phyloP scores from a whole-genome alignment of 2,113 vertebrate genomes.

The Nanger granti region DNA sequence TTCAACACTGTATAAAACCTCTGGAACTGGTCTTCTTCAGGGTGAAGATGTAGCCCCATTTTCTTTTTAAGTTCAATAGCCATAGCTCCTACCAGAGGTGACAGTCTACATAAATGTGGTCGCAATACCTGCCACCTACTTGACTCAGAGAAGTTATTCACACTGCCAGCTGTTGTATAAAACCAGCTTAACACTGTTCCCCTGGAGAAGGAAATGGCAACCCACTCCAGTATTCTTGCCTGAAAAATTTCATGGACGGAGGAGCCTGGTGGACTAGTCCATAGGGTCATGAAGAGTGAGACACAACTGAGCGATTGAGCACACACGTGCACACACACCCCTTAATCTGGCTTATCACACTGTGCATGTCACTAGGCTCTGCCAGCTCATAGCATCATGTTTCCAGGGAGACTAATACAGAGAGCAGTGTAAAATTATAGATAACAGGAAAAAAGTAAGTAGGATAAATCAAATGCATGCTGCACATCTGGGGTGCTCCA shows the following conservation, averaged over 20 bases:
- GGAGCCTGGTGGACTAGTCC: not conserved
- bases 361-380: not conserved
- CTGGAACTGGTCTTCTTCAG: not conserved
- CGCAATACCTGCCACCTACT: not conserved
- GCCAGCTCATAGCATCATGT: not conserved
- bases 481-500: not conserved
- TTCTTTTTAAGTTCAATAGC: not conserved
- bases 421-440: not conserved
- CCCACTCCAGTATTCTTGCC: not conserved
- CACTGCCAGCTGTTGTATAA: not conserved
- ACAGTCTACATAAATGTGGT: not conserved
- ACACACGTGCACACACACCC: fast-evolving
- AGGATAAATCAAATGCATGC: not conserved
- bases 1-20: not conserved
- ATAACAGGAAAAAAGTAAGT: not conserved
- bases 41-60: not conserved
- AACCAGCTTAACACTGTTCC: not conserved
- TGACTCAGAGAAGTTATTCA: not conserved
- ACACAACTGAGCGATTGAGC: not conserved
- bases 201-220: not conserved
- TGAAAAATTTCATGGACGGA: not conserved
- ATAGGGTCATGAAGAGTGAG: not conserved
- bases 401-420: constrained; percentile 55
- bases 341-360: not conserved
- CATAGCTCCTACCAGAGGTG: not conserved